Conservation (phyloP, 2,888 invertebrate genomes). For the Lithophane socia region DNA sequence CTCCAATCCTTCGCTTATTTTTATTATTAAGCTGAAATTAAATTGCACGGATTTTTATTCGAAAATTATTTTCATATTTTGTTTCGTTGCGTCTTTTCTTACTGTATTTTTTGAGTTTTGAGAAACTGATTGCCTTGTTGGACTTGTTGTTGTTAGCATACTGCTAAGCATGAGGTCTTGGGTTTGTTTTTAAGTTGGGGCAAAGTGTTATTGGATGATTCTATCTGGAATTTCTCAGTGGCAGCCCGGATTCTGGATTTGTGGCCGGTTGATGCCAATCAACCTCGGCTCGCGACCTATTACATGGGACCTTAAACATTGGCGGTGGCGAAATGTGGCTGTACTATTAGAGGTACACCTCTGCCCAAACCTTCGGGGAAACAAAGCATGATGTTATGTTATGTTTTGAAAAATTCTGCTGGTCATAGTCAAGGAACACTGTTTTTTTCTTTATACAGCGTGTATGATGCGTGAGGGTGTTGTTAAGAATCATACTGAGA, state of each 20-base stretch:
- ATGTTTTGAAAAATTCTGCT: too few species aligned
- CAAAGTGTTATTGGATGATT: neutral
- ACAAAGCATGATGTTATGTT: too few species aligned
- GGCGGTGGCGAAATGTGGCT: too few species aligned
- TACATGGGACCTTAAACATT: too few species aligned
- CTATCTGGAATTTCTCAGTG: neutral
- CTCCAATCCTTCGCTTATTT: constrained; percentile 69
- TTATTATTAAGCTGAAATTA: constrained; percentile 67
- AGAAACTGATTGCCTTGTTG: neutral
- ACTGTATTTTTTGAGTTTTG: constrained; percentile 2
- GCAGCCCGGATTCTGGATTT: too few species aligned
- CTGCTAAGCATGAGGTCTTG: neutral
- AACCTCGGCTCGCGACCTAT: neutral
- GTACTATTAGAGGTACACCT: too few species aligned
- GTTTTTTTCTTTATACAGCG: neutral
- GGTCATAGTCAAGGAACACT: too few species aligned
- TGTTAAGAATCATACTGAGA: too few species aligned
- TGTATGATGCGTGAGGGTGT: too few species aligned
- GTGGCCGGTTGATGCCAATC: neutral
- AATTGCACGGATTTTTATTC: constrained; percentile 62
- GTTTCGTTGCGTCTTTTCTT: neutral
- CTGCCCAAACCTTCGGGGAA: too few species aligned
- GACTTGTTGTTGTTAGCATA: neutral
- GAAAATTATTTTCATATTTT: constrained; percentile 4
- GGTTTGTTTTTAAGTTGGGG: neutral